Conservation (phyloP, 2,797 vertebrate genomes). For the Hydrocynus forskahlii region DNA sequence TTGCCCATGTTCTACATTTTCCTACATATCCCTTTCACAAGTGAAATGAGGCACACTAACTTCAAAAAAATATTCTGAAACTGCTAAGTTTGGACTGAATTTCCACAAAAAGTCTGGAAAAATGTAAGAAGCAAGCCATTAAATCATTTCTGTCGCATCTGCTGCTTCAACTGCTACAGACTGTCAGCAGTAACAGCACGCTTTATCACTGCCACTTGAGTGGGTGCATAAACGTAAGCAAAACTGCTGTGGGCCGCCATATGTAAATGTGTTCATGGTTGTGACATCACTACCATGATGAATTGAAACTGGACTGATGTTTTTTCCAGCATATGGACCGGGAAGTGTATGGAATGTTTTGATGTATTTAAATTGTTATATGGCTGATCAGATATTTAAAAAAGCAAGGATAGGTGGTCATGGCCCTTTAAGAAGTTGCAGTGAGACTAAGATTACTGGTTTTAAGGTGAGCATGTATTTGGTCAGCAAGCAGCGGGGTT, state of each 20-base stretch:
- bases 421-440: conserved; percentile 32
- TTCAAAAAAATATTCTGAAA: not conserved
- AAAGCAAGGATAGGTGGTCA: not conserved
- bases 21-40: too few species aligned
- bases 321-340: not conserved
- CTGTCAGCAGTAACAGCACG: not conserved
- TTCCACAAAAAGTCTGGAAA: not conserved
- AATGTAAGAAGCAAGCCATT: not conserved
- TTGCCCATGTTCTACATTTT: not conserved
- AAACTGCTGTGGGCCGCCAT: not conserved
- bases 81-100: too few species aligned
- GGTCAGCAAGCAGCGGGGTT: conserved; percentile 1
- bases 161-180: not conserved
- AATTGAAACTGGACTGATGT: not conserved
- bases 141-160: not conserved
- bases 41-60: not conserved
- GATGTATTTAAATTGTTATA: not conserved
- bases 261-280: not conserved
- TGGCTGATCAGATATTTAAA: not conserved
- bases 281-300: not conserved
- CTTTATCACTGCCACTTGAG: not conserved
- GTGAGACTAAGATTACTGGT: conserved; percentile 19
- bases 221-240: not conserved
- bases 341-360: not conserved
- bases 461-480: not conserved